Evolutionary conservation across 2,888 invertebrate genomes (phyloP), one percentile per base, ranked within the genome.

Genomic region (Rhagonycha lutea): DNA sequence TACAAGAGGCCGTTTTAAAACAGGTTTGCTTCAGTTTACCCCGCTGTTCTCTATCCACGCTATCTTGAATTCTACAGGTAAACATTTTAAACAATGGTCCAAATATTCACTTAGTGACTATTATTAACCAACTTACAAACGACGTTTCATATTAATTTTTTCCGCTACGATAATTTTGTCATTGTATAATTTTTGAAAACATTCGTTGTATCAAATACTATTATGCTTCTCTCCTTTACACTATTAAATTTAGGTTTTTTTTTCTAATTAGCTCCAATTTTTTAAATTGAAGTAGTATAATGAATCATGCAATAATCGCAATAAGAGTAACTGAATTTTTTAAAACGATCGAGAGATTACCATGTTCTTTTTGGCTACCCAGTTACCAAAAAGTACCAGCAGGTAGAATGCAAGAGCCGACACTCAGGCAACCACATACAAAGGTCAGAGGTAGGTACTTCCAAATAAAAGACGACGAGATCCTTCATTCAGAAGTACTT

Each of bases 1-100:
- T 71, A 76, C 77, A 73, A 77, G 74, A 75, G 74, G 80, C 67
- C 72, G 79, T 77, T 79, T 73, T 32, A 74, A 77, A 79, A 79
- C 79, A 74, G 79, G 79, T 79, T 79, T 78, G 47, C 47, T 72
- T 62, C 26, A 70, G 69, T 72, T 69, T 70, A 70, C 68, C 62
- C 78, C 72, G 68, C 68, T 26, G 63, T 73, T 69, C 62, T 68
- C 68, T 47, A 26, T 72, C 65, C 69, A 74, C 69, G 76, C 69
- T 73, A 67, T 32, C 68, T 68, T 69, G 72, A 68, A 71, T 74
- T 76, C 75, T 75, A 78, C 78, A 76, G 75, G 78, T 74, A 74
- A 69, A 72, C 72, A 71, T 74, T 70, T 78, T 75, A 76, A 73
- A 78, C 78, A 77, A 74, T 79, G 76, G 77, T 69, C 73, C 68